Evolutionary conservation across 2,888 invertebrate genomes (phyloP).

Genomic region (Lypha dubia): DNA sequence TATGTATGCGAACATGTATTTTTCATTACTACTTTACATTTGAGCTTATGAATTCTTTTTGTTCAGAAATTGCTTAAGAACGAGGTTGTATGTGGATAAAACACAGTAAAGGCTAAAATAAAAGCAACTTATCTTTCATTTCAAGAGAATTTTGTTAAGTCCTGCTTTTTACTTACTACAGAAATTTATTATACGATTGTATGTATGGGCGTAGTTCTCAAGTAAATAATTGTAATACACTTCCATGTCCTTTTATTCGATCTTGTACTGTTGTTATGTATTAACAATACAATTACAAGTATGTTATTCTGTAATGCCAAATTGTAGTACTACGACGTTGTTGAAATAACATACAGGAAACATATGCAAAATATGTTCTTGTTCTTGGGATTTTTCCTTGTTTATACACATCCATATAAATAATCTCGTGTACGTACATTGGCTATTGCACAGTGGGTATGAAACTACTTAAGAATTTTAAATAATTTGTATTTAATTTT

Average conservation of each 20-base stretch:
- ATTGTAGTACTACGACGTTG: slow-evolving; percentile 39
- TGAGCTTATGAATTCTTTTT: slow-evolving; percentile 60
- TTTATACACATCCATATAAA: background rate
- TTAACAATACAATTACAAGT: slow-evolving; percentile 51
- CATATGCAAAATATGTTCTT: slow-evolving; percentile 68
- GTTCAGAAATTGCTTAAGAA: slow-evolving; percentile 9
- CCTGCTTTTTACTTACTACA: no score
- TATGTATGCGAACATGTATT: background rate
- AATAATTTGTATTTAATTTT: no score
- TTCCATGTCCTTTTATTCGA: background rate
- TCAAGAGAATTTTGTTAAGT: background rate
- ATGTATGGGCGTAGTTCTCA: no score
- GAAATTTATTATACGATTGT: background rate
- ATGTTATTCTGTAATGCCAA: slow-evolving; percentile 45
- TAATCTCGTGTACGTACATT: background rate
- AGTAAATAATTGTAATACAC: no score
- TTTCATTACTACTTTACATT: slow-evolving; percentile 54
- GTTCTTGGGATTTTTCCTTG: slow-evolving; percentile 15
- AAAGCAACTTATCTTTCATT: background rate
- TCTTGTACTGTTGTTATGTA: slow-evolving; percentile 22
- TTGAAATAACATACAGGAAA: slow-evolving; percentile 61
- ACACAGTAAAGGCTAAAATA: slow-evolving; percentile 9
- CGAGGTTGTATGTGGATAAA: background rate
- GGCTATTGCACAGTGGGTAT: slow-evolving; percentile 23
- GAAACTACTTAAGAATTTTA: no score